Base-by-base conservation (phyloP, 2,797 vertebrate species). In the Zalophus californianus region DNA sequence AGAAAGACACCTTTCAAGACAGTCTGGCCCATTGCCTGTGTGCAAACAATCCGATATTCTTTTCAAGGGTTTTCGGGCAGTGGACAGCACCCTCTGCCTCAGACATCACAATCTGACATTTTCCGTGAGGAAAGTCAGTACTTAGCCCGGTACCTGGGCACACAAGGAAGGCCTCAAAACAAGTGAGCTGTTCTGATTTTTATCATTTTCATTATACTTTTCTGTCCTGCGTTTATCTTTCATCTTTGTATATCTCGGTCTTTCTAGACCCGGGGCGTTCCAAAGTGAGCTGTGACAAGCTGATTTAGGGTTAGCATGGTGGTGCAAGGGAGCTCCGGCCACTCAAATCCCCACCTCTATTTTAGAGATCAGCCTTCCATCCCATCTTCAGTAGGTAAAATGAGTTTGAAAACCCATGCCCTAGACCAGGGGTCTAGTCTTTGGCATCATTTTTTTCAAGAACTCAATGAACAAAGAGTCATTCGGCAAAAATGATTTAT, bases 401-500 rank as follows among this genome's bases (percentile, higher is more conserved):
- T 64, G 60, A 86, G 48, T 48, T 68, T 41, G 88, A 85, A 94
- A 98, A 72, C 44, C 80, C 83, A 25, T 44, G 70, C 18, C 41
- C 88, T 82, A 32, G 58, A 92, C 60, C 41, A 54, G 58, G 87
- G 82, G 60, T 86, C 83, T 82, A 25, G 60, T 72, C 72, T 84
- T 87, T 23, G 56, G 52, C 50, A 78, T 68, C 52, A 41, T 68
- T 90, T 96, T 91, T 91, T 91, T 68, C 44, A 93, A 54, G 82
- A 38, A 41, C 83, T 77, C 75, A 96, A 83, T 44, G 91, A 85
- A 73, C 60, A n/a, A 86, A 95, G 92, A 91, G 58, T 82, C 90
- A 44, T 5, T 52, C 12, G 73, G 86, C 66, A 86, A 41, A 91
- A 73, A 41, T 70, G 93, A 90, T 75, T 90, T 54, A 82, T 78